These are phyloP conservation scores for Lycodopsis pacificus DNA, from an alignment of 2,797 vertebrate species.

Conservation along the genomic window DNA sequence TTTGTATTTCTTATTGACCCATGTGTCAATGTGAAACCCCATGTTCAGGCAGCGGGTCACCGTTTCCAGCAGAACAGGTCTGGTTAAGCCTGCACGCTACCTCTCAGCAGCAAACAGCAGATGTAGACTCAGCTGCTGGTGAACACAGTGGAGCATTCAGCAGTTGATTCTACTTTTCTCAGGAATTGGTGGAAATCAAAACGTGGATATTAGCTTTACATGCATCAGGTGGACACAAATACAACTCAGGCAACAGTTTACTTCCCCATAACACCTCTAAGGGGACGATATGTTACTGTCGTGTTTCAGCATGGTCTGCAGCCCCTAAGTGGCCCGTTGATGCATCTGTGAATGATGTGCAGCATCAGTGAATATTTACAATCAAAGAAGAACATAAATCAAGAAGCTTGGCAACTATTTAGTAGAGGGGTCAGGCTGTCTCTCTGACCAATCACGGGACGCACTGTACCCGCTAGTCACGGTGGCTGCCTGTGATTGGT, in stretches of 20 bases:
- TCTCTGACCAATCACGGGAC: no score
- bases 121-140: not conserved
- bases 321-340: not conserved
- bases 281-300: not conserved
- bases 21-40: no score
- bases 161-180: not conserved
- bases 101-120: not conserved
- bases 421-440: no score
- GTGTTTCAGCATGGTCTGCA: not conserved
- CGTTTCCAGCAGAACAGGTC: not conserved
- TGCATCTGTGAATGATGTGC: not conserved
- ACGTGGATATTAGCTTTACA: not conserved
- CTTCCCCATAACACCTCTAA: not conserved
- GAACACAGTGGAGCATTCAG: not conserved
- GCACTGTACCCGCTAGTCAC: no score
- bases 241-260: not conserved
- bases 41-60: not conserved
- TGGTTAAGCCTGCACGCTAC: not conserved
- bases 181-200: not conserved
- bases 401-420: conserved; percentile 12
- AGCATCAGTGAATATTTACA: not conserved
- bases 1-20: no score
- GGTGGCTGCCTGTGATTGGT: no score
- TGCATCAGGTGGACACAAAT: not conserved
- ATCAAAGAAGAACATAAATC: conserved; percentile 53